These are phyloP conservation scores for Apamea monoglypha DNA, from an alignment of 2,888 invertebrate species.

Conservation along the genomic window DNA sequence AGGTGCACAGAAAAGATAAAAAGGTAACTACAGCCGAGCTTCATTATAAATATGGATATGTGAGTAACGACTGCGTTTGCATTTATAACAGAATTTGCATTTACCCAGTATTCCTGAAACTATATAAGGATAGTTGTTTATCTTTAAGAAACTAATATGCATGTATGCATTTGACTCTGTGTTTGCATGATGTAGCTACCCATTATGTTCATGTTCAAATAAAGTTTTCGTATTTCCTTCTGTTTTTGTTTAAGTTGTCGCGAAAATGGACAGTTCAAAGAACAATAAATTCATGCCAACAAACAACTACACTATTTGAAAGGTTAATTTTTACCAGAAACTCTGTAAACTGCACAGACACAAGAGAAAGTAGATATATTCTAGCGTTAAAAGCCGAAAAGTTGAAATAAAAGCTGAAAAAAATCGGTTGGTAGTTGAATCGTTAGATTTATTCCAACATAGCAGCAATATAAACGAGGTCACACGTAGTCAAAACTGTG, in stretches of 20 bases:
- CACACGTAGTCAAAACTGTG: conserved; percentile 19
- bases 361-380: background rate
- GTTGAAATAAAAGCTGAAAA: background rate
- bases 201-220: background rate
- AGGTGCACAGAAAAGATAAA: conserved; percentile 87
- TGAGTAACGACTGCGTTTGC: conserved; percentile 74
- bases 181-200: conserved; percentile 28
- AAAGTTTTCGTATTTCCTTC: background rate
- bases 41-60: conserved; percentile 75
- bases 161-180: conserved; percentile 22
- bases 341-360: background rate
- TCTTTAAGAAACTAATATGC: conserved; percentile 13
- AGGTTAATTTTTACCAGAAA: background rate
- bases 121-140: conserved; percentile 13
- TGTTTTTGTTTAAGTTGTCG: background rate
- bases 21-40: conserved; percentile 82
- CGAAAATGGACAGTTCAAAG: background rate
- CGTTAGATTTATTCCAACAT: conserved; percentile 1
- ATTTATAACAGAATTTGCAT: conserved; percentile 34
- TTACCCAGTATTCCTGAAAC: conserved; percentile 15
- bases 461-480: conserved; percentile 16
- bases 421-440: background rate
- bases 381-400: background rate
- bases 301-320: background rate
- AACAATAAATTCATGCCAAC: conserved; percentile 6